A percentile compares a stretch with the other conserved stretches of the same genome.
Evolutionary conservation across 2,888 invertebrate species (phyloP).

Genomic region (Spilosoma lubricipeda): DNA sequence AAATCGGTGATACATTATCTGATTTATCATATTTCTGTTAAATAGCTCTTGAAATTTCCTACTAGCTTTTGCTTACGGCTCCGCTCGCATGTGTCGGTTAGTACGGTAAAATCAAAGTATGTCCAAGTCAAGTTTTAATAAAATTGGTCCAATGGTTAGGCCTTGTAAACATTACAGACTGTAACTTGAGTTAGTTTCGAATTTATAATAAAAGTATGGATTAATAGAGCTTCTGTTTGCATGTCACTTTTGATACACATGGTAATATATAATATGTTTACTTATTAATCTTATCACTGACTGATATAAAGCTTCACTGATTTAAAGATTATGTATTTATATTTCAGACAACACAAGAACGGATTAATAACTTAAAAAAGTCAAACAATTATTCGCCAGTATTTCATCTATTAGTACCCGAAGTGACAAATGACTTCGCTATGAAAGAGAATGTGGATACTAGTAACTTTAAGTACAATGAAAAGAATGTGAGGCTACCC

Average conservation of each 20-base stretch:
- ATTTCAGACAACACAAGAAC: slow-evolving; percentile 86
- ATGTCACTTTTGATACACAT: slow-evolving; percentile 18
- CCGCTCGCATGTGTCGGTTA: too few species aligned
- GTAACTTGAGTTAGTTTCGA: too few species aligned
- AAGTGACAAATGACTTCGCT: slow-evolving; percentile 81
- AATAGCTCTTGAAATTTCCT: slow-evolving; percentile 2
- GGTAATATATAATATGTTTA: slow-evolving; percentile 29
- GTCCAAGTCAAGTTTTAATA: too few species aligned
- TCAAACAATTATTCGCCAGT: slow-evolving; percentile 90
- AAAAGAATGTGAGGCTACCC: slow-evolving; percentile 77
- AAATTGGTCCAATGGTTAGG: too few species aligned
- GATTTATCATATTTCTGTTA: background rate
- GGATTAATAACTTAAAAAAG: slow-evolving; percentile 86
- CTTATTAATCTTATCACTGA: slow-evolving; percentile 40
- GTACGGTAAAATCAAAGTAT: too few species aligned
- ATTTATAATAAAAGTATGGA: too few species aligned
- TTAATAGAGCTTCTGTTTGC: background rate
- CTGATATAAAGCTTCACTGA: slow-evolving; percentile 32
- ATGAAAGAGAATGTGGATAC: slow-evolving; percentile 82
- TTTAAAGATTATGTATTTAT: slow-evolving; percentile 41
- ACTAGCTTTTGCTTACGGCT: background rate
- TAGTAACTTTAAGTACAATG: slow-evolving; percentile 69
- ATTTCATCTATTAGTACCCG: slow-evolving; percentile 89
- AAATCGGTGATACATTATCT: background rate
- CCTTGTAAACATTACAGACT: too few species aligned